A percentile compares a stretch with the other conserved stretches of the same genome.
Evolutionary conservation across 35 echinoderm and acorn worm species (phyloP).

Genomic region (Strongylocentrotus purpuratus): DNA sequence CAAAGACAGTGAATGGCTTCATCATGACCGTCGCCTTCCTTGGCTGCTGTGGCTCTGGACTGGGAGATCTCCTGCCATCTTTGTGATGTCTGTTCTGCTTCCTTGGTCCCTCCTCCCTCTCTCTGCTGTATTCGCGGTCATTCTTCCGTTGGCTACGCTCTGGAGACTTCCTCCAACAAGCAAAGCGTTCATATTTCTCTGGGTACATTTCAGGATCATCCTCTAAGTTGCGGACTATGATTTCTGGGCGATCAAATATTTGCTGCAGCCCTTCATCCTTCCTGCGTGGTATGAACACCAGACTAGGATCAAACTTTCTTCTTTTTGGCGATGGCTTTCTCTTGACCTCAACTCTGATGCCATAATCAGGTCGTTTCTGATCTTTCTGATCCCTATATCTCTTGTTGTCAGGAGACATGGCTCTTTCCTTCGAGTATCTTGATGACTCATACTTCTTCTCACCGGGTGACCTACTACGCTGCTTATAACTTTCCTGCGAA

Average conservation of each 20-base stretch:
- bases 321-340: conserved; percentile 24
- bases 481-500: not conserved
- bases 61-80: conserved; percentile 21
- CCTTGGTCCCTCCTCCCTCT: conserved; percentile 27
- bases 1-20: conserved; percentile 38
- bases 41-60: not conserved
- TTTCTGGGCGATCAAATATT: conserved; percentile 54
- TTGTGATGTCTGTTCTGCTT: conserved; percentile 7
- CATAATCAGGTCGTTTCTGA: not conserved
- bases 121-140: not conserved
- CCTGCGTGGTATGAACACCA: conserved; percentile 53
- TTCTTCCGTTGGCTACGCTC: not conserved
- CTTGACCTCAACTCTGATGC: conserved; percentile 15
- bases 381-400: conserved; percentile 29
- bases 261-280: conserved; percentile 53
- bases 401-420: not conserved
- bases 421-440: conserved; percentile 30
- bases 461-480: not conserved
- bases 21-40: not conserved
- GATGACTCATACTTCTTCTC: conserved; percentile 25
- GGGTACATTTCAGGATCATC: conserved; percentile 56
- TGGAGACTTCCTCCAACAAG: conserved; percentile 25
- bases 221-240: conserved; percentile 25
- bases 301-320: conserved; percentile 49
- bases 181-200: conserved; percentile 42